Evolutionary conservation across 2,797 vertebrate species (phyloP).

Genomic region (Glyptemys insculpta): DNA sequence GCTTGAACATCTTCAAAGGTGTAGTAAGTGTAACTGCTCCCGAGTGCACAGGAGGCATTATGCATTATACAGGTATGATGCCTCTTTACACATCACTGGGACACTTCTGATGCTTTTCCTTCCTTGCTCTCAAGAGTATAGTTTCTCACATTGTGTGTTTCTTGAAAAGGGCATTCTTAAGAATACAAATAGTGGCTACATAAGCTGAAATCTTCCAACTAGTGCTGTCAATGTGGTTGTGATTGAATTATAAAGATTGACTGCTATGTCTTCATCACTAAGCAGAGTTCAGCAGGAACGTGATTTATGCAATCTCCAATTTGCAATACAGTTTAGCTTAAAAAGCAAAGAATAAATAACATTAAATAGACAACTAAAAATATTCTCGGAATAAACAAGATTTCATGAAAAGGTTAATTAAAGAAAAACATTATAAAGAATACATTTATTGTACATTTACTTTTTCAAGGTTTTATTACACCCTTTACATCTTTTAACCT

Average conservation of each 20-base stretch:
- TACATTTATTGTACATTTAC: constrained; percentile 10
- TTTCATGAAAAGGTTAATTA: constrained; percentile 42
- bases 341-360: not conserved
- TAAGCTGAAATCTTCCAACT: constrained; percentile 33
- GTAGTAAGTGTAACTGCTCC: constrained; percentile 32
- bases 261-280: constrained; percentile 24
- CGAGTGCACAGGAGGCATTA: constrained; percentile 48
- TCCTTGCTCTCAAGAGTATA: not conserved
- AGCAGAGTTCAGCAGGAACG: constrained; percentile 20
- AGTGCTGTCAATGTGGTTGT: constrained; percentile 6
- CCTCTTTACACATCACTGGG: not conserved
- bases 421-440: constrained; percentile 50
- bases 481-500: constrained; percentile 37
- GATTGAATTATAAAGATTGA: constrained; percentile 58
- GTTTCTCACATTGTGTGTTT: constrained; percentile 4
- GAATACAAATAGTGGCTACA: constrained; percentile 26
- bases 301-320: not conserved
- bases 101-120: constrained; percentile 33
- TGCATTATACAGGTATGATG: not conserved
- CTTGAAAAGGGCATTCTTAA: constrained; percentile 43
- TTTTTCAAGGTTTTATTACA: constrained; percentile 45
- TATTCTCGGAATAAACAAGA: not conserved
- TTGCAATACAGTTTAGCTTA: constrained; percentile 50
- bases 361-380: constrained; percentile 24
- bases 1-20: constrained; percentile 58